Conservation (phyloP, 2,888 invertebrate genomes). For the Cinara cedri region DNA sequence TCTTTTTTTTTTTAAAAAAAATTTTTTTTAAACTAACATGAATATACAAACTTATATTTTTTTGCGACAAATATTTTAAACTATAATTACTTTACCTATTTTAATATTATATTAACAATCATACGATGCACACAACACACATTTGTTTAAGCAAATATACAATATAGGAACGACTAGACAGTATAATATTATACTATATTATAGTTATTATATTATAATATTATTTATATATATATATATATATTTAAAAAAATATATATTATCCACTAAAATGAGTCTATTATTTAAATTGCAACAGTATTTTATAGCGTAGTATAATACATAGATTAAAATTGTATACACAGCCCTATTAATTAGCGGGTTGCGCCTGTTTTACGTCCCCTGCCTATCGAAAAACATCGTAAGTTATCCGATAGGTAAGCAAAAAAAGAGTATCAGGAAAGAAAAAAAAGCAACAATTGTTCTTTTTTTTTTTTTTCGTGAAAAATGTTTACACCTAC, state of each 20-base stretch:
- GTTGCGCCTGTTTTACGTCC: no score
- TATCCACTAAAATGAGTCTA: slow-evolving; percentile 23
- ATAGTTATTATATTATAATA: no score
- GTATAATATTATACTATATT: no score
- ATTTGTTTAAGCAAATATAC: not conserved
- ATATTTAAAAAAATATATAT: slow-evolving; percentile 14
- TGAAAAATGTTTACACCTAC: no score
- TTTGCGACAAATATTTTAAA: not conserved
- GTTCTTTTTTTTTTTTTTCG: no score
- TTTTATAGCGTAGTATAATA: not conserved
- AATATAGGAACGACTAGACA: slow-evolving; percentile 4
- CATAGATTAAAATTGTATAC: not conserved
- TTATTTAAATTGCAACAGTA: slow-evolving; percentile 8
- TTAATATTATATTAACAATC: no score
- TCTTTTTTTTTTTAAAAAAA: slow-evolving; percentile 49
- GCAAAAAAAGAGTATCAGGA: no score
- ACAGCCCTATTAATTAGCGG: no score
- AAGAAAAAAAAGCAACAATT: no score
- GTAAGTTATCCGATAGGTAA: no score
- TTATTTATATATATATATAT: no score
- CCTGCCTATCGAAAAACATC: no score
- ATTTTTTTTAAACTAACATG: slow-evolving; percentile 15
- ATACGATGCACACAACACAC: slow-evolving; percentile 15
- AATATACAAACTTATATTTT: slow-evolving; percentile 25
- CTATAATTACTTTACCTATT: not conserved